Evolutionary conservation across 1,140 invertebrate genomes (phyloP).

Genomic region (Neuroterus valhalla): DNA sequence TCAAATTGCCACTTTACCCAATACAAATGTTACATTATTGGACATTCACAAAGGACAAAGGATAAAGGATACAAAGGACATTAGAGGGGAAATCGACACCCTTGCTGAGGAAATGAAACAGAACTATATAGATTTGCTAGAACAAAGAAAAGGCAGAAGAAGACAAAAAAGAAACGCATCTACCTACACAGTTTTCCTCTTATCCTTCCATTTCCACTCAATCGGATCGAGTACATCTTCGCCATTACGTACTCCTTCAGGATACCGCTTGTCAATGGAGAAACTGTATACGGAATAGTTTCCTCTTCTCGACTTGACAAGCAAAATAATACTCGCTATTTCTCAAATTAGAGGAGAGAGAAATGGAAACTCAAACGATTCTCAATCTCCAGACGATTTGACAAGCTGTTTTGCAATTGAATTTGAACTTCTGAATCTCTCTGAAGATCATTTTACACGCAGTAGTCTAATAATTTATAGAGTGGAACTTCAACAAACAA

Average conservation of each 20-base stretch:
- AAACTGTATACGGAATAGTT: constrained; percentile 24
- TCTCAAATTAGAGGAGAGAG: constrained; percentile 14
- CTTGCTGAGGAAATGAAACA: constrained; percentile 23
- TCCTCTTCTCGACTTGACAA: constrained; percentile 5
- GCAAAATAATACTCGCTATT: constrained; percentile 17
- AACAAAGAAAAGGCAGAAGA: constrained; percentile 9
- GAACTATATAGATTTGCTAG: constrained; percentile 23
- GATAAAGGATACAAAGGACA: constrained; percentile 19
- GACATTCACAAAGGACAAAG: constrained; percentile 22
- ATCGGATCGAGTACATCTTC: constrained; percentile 49
- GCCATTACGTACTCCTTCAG: constrained; percentile 47
- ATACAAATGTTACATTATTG: constrained; percentile 13
- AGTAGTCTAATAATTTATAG: too few relatives aligned
- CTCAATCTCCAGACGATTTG: neutral
- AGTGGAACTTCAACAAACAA: too few relatives aligned
- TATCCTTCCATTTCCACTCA: constrained; percentile 54
- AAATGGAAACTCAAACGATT: neutral
- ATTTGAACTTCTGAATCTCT: too few relatives aligned
- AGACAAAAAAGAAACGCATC: constrained; percentile 44
- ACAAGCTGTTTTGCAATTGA: too few relatives aligned
- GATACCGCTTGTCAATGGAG: constrained; percentile 23
- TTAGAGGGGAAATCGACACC: constrained; percentile 23
- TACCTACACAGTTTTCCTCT: constrained; percentile 51
- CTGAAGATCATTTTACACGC: too few relatives aligned
- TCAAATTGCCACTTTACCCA: constrained; percentile 10